Conservation (phyloP, 2,888 invertebrate genomes). For the Cephus rjabovi region DNA sequence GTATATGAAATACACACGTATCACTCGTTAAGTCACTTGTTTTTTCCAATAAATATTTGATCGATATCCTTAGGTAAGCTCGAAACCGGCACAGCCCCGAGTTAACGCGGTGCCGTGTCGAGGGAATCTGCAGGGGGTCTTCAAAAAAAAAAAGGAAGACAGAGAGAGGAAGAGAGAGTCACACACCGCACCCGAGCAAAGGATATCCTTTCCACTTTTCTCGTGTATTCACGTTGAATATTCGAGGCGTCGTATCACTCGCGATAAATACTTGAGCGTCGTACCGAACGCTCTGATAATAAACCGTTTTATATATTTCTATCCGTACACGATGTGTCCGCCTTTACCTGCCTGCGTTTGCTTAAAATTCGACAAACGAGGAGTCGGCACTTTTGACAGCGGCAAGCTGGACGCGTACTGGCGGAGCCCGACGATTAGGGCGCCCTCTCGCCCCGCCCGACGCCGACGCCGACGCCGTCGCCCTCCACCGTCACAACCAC, state of each 20-base stretch:
- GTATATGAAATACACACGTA: neutral
- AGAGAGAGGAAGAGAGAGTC: slow-evolving; percentile 15
- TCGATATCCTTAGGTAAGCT: slow-evolving; percentile 46
- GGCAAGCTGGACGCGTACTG: slow-evolving; percentile 68
- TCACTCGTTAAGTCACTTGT: slow-evolving; percentile 24
- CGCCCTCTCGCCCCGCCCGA: slow-evolving; percentile 73
- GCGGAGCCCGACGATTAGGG: slow-evolving; percentile 69
- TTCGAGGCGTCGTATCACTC: neutral
- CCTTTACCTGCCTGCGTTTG: slow-evolving; percentile 2
- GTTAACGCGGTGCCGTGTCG: slow-evolving; percentile 17
- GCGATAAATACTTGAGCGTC: neutral
- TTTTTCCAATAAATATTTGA: slow-evolving; percentile 48
- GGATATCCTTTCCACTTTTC: neutral
- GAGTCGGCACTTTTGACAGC: slow-evolving; percentile 52
- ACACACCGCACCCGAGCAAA: slow-evolving; percentile 24
- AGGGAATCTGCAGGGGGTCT: neutral
- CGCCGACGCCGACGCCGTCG: slow-evolving; percentile 69
- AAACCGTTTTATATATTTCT: neutral
- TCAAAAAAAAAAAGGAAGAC: slow-evolving; percentile 6
- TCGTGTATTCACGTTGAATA: neutral
- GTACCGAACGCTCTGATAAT: neutral
- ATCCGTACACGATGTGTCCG: neutral
- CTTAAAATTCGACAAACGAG: neutral
- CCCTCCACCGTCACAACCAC: slow-evolving; percentile 19
- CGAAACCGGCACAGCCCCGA: slow-evolving; percentile 35